These are phyloP conservation scores for Macrotus californicus DNA, from an alignment of 2,113 vertebrate genomes.

Conservation along the genomic window DNA sequence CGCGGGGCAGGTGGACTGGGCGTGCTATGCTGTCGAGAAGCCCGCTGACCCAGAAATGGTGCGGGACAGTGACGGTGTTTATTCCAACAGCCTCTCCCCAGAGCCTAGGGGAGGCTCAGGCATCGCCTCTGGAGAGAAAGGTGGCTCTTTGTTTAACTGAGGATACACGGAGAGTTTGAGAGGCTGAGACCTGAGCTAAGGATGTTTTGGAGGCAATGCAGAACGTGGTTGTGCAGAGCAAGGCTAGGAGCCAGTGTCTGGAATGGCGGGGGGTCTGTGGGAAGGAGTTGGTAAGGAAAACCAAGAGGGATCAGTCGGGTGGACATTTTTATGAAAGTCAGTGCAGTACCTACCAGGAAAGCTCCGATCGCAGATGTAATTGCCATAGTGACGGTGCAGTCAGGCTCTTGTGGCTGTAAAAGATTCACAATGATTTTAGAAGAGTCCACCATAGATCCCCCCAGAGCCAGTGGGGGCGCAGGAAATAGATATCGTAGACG, in stretches of 20 bases:
- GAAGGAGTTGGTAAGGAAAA: rapidly evolving
- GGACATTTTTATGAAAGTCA: too few species aligned
- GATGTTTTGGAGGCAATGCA: background rate
- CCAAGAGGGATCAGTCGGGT: rapidly evolving
- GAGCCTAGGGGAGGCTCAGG: rapidly evolving
- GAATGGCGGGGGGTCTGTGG: background rate
- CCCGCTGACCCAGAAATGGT: rapidly evolving
- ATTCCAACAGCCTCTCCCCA: rapidly evolving
- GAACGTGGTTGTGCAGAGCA: rapidly evolving
- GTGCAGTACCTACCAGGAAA: rapidly evolving
- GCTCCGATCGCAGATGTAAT: background rate
- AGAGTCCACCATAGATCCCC: rapidly evolving
- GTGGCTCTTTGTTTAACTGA: background rate
- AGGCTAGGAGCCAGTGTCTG: rapidly evolving
- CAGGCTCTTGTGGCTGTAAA: rapidly evolving
- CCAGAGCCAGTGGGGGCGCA: rapidly evolving
- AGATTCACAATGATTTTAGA: rapidly evolving
- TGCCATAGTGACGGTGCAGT: rapidly evolving
- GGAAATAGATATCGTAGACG: rapidly evolving
- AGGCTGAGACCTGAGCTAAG: background rate
- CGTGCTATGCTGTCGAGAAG: background rate
- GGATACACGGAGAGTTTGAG: background rate
- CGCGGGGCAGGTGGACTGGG: too few species aligned
- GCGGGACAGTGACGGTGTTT: background rate
- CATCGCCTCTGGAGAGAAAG: background rate